Conservation (phyloP, 2,888 invertebrate species). For the Tromatobia lineatoria region DNA sequence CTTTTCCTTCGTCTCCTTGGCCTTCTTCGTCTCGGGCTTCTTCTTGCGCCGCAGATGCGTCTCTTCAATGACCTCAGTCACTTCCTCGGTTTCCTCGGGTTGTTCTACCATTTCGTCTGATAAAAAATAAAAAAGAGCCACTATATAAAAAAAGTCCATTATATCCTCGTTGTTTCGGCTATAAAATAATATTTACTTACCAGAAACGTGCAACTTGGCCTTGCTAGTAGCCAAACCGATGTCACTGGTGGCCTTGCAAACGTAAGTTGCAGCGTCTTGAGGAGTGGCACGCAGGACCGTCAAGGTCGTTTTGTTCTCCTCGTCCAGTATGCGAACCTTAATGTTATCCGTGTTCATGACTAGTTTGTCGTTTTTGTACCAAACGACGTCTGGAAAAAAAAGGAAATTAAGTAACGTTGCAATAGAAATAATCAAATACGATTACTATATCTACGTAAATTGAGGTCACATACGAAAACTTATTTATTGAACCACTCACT, state of each 20-base stretch:
- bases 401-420: not conserved
- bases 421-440: not conserved
- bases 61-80: slow-evolving; percentile 74
- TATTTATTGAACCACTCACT: too few species aligned
- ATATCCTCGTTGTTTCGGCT: not conserved
- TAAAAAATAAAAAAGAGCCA: slow-evolving; percentile 50
- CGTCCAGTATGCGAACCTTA: slow-evolving; percentile 90
- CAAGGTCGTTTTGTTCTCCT: slow-evolving; percentile 88
- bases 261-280: slow-evolving; percentile 91
- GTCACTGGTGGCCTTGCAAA: slow-evolving; percentile 94
- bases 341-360: slow-evolving; percentile 91
- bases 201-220: slow-evolving; percentile 90
- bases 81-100: slow-evolving; percentile 74
- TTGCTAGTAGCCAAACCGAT: slow-evolving; percentile 93
- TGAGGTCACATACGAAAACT: too few species aligned
- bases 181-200: slow-evolving; percentile 74
- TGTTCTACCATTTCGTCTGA: slow-evolving; percentile 87
- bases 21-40: slow-evolving; percentile 84
- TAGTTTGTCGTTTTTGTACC: slow-evolving; percentile 94
- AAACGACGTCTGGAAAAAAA: slow-evolving; percentile 90
- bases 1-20: slow-evolving; percentile 86
- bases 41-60: slow-evolving; percentile 79
- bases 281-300: slow-evolving; percentile 89
- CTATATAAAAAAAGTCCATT: not conserved
- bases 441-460: too few species aligned